Base-by-base conservation (phyloP, 92 coral and sea anemone species). In the Palythoa caribaeorum region DNA sequence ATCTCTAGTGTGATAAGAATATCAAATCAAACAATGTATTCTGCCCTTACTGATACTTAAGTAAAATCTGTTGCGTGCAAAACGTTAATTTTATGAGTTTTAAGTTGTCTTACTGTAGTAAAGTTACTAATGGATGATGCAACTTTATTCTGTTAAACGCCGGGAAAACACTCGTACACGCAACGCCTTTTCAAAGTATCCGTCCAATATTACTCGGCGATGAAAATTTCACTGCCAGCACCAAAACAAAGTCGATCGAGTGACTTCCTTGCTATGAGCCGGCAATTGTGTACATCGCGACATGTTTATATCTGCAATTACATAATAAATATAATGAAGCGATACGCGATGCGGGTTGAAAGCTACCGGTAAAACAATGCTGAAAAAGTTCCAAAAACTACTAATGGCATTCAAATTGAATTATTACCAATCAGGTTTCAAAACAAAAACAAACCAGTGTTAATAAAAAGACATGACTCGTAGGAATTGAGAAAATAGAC, bases 351-450 rank as follows among this genome's bases (percentile, higher is more conserved):
- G 14, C 60, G 35, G 36, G 84, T 79, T 79, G 71, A 68, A 65
- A 65, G 48, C 20, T 15, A 44, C 6, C 63, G 40, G 6, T 3
- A 13, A 66, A 51, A 81, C 86, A 81, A 81, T 81, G 86, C 20
- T 81, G 86, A 81, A 81, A 68, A n/a, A 28, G 54, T 44, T 81
- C 86, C 86, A 81, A 47, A 66, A 78, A 28, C 28, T 7, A 2
- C 10, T 14, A 37, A 50, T 52, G 37, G 62, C 3, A 51, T 19
- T 77, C 40, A 28, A 77, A 77, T 53, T 11, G 44, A 70, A 35
- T 70, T 36, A 70, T 9, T 70, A 35, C 39, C 7, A 35, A 10
- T 36, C 75, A 70, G 7, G 15, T 36, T 70, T 70, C 75, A 35
- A 70, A 70, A 70, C 47, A 12, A 70, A 36, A 38, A 70, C 75